Conservation (phyloP, 2,888 invertebrate species). For the Thyatira batis region DNA sequence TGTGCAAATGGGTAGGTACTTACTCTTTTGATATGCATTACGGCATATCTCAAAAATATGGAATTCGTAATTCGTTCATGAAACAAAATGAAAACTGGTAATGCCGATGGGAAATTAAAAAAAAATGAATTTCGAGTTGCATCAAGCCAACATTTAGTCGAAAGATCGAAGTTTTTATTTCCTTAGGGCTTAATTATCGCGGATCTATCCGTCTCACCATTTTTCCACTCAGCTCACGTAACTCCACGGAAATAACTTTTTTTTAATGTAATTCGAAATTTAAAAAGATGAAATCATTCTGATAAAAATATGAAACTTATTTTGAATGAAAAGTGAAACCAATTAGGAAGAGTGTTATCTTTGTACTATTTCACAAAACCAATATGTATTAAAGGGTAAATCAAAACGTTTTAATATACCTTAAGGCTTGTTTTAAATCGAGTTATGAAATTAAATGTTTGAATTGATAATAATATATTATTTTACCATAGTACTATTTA, state of each 20-base stretch:
- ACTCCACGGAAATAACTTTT: neutral
- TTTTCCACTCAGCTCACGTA: neutral
- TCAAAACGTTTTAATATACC: too few species aligned
- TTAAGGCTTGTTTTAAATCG: neutral
- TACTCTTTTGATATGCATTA: too few species aligned
- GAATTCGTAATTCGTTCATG: neutral
- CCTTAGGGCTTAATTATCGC: neutral
- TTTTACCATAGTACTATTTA: too few species aligned
- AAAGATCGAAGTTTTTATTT: constrained; percentile 3
- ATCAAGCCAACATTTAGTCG: neutral
- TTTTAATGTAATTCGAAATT: neutral
- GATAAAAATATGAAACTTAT: too few species aligned
- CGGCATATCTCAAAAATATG: neutral
- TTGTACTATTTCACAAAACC: too few species aligned
- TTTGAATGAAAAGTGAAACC: too few species aligned
- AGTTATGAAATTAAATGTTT: neutral
- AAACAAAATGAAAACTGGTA: neutral
- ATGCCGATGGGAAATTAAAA: constrained; percentile 3
- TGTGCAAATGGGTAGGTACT: too few species aligned
- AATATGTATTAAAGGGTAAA: too few species aligned
- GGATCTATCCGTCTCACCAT: neutral
- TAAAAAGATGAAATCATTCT: too few species aligned
- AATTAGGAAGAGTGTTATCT: too few species aligned
- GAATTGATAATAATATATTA: too few species aligned
- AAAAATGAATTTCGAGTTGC: neutral